phyloP scores from a whole-genome alignment of 2,113 vertebrate genomes.

The Empidonax traillii region DNA sequence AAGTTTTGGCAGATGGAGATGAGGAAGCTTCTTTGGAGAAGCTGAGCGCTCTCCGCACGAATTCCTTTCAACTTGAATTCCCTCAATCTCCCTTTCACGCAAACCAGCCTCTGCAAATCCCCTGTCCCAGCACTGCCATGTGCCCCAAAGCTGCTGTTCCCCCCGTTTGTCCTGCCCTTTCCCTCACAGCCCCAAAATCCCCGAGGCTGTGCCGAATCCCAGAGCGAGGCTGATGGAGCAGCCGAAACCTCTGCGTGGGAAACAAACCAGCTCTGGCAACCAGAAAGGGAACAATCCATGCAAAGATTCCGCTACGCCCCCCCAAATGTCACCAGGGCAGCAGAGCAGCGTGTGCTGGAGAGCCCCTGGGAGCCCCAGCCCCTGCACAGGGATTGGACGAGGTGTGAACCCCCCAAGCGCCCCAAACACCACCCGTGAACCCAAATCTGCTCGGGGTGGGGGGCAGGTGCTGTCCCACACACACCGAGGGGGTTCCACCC shows the following conservation, averaged over 20 bases:
- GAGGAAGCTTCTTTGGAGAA: background rate
- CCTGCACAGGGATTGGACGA: fast-evolving
- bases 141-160: fast-evolving
- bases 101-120: background rate
- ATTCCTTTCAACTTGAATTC: background rate
- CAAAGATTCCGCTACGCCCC: background rate
- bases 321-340: fast-evolving
- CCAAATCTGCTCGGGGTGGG: background rate
- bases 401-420: fast-evolving
- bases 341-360: background rate
- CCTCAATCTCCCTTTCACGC: background rate
- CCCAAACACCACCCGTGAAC: fast-evolving
- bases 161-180: fast-evolving
- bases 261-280: background rate
- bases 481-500: background rate
- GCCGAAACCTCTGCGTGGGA: fast-evolving
- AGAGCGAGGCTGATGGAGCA: fast-evolving
- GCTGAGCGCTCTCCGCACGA: background rate
- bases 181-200: background rate
- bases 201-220: fast-evolving
- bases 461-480: background rate
- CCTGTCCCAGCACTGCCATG: background rate
- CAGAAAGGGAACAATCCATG: fast-evolving
- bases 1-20: background rate
- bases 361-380: background rate